Evolutionary conservation across 1,140 invertebrate species (phyloP).

Genomic region (Drosophila sturtevanti): DNA sequence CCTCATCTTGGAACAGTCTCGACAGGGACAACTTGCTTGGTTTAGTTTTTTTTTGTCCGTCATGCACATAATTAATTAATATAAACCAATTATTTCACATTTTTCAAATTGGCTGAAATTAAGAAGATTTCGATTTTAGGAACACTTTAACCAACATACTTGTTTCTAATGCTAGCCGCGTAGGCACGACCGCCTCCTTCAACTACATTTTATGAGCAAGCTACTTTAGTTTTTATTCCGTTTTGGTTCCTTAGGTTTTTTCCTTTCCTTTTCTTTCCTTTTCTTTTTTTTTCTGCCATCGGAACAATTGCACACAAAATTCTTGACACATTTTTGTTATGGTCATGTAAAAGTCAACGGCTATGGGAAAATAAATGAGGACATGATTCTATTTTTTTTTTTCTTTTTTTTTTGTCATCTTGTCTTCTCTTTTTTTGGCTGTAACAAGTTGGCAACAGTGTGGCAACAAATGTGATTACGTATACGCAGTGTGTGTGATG

Average conservation of each 20-base stretch:
- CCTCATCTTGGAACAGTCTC: no score
- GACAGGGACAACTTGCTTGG: no score
- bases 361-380: conserved; percentile 62
- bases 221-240: conserved; percentile 44
- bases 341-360: conserved; percentile 68
- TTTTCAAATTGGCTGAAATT: neutral
- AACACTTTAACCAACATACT: neutral
- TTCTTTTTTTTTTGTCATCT: neutral
- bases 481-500: conserved; percentile 61
- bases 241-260: neutral
- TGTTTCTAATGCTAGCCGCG: conserved; percentile 32
- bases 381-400: conserved; percentile 21
- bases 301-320: conserved; percentile 46
- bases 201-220: conserved; percentile 27
- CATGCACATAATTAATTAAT: no score
- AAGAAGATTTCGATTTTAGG: neutral
- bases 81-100: no score
- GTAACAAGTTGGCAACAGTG: conserved; percentile 62
- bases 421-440: conserved; percentile 9
- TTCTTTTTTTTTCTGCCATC: neutral
- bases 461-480: conserved; percentile 70
- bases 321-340: conserved; percentile 62
- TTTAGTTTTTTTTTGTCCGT: no score
- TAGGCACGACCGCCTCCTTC: conserved; percentile 12
- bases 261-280: neutral